Base-by-base conservation (phyloP, 2,888 invertebrate species). In the Criorhina ranunculi region DNA sequence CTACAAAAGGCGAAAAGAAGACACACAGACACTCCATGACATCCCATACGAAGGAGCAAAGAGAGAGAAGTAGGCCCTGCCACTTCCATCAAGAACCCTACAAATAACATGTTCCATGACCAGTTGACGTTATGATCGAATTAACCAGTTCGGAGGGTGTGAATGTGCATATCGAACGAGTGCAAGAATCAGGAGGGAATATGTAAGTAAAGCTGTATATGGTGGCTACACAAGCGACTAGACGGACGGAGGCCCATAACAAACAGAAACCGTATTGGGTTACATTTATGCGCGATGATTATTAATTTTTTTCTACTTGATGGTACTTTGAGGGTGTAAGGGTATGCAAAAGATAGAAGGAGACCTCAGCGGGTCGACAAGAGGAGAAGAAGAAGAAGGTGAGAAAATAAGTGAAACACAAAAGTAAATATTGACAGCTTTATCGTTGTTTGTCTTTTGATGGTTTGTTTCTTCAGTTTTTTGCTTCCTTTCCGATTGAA, bases 111-210 rank as follows among this genome's bases (percentile, higher is more conserved):
- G 66, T 79, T 85, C 51, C 79, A 75, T 78, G 85, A 53, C 75
- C 75, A 85, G 79, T 85, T 85, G 85, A 79, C 85, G 76, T 80
- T 85, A 80, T 85, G 85, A 85, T 85, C 80, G 85, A 85, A 85
- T 85, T 85, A 85, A 76, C 79, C 85, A 85, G 80, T 75, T 85
- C 75, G 60, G 29, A 85, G 79, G 85, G 85, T 85, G 85, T 85
- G 85, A 85, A 85, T 85, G 70, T 70, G 79, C 80, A 85, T 70
- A 80, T 80, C 66, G 80, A 80, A 76, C 66, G 79, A 79, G 42
- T 70, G 59, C 75, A 75, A 59, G 83, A 79, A 75, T 57, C 67
- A 51, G 49, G 62, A 40, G 53, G 55, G 66, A 29, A 55, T 62
- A 67, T 64, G 40, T 55, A 55, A 40, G 51, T 9, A 15, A 57